phyloP scores from a whole-genome alignment of 2,797 vertebrate species.

The Vireo griseus region DNA sequence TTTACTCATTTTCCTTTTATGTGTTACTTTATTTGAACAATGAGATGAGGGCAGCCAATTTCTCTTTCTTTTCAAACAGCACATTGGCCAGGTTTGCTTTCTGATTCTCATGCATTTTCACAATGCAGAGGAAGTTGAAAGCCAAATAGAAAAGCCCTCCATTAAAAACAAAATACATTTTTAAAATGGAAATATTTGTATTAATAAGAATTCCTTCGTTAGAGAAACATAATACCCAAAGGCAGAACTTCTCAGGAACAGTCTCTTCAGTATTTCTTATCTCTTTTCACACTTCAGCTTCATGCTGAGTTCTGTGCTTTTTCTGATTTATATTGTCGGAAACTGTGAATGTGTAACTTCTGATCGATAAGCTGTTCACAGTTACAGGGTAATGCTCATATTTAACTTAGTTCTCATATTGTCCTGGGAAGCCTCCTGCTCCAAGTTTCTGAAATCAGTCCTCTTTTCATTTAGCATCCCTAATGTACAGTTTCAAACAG shows the following conservation, averaged over 20 bases:
- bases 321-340: not conserved
- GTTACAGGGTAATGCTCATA: not conserved
- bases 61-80: not conserved
- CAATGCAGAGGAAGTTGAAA: conserved; percentile 38
- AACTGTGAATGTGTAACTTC: not conserved
- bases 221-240: not conserved
- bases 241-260: not conserved
- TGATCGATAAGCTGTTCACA: not conserved
- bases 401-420: not conserved
- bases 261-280: not conserved
- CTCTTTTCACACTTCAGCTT: not conserved
- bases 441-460: not conserved
- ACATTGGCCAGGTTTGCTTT: not conserved
- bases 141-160: not conserved
- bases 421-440: not conserved
- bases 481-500: not conserved
- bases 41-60: not conserved
- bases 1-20: conserved; percentile 19
- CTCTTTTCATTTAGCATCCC: not conserved
- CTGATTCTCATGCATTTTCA: conserved; percentile 35
- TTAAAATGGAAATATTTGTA: not conserved
- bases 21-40: not conserved
- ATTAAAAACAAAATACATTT: not conserved
- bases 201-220: not conserved
- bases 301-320: not conserved